A percentile compares a stretch with the other conserved stretches of the same genome.
Evolutionary conservation across 2,113 vertebrate genomes (phyloP).

Genomic region (Cololabis saira): DNA sequence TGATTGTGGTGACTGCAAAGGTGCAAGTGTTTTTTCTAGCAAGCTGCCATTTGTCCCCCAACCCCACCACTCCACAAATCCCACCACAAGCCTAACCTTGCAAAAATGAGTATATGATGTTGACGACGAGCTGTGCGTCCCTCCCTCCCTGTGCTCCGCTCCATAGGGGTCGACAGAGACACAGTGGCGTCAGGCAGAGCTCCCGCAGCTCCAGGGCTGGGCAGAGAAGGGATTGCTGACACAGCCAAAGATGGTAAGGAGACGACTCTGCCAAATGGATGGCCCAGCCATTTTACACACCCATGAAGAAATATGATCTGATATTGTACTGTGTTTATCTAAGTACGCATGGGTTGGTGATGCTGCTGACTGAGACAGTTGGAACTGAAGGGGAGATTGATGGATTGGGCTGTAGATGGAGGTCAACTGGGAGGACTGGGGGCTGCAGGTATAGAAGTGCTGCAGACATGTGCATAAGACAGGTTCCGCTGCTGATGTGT

Average conservation of each 20-base stretch:
- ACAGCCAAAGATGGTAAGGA: constrained; percentile 90
- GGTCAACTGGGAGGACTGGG: background rate
- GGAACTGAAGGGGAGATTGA: constrained; percentile 42
- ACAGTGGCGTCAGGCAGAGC: constrained; percentile 88
- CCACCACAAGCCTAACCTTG: constrained; percentile 63
- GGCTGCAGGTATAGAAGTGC: constrained; percentile 1
- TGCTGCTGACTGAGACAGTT: constrained; percentile 68
- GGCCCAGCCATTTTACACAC: constrained; percentile 76
- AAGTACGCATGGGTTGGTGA: constrained; percentile 45
- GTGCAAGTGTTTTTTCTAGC: constrained; percentile 29
- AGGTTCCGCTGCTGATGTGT: constrained; percentile 8
- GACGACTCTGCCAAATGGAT: constrained; percentile 77
- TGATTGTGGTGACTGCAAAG: constrained; percentile 51
- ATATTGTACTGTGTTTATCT: constrained; percentile 67
- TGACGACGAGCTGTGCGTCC: constrained; percentile 78
- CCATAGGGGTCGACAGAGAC: constrained; percentile 87
- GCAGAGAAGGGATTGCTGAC: constrained; percentile 88
- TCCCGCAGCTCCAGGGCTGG: constrained; percentile 88
- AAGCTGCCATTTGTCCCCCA: constrained; percentile 27
- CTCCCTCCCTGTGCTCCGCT: constrained; percentile 77
- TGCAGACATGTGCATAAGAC: background rate
- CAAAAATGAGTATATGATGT: constrained; percentile 76
- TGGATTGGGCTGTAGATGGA: constrained; percentile 16
- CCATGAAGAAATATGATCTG: constrained; percentile 71
- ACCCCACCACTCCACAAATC: constrained; percentile 43